Evolutionary conservation across 1,140 invertebrate genomes (phyloP).

Genomic region (Dreissena rostriformis): DNA sequence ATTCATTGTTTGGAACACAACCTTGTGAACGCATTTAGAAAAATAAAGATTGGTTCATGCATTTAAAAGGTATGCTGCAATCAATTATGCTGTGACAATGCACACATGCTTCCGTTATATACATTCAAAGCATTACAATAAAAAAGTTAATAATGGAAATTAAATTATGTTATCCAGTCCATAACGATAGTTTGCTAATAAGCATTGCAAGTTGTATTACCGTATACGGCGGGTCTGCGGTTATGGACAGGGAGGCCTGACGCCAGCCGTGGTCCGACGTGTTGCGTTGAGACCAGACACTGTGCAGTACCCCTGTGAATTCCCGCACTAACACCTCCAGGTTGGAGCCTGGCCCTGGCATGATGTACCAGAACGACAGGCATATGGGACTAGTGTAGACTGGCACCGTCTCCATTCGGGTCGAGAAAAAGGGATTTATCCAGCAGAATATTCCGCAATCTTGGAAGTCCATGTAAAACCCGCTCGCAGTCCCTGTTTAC

Average conservation of each 20-base stretch:
- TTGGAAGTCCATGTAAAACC: constrained; percentile 20
- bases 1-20: constrained; percentile 27
- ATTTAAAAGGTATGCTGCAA: neutral
- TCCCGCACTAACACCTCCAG: constrained; percentile 12
- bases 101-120: neutral
- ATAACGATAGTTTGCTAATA: too few species aligned
- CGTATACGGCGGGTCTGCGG: constrained; percentile 17
- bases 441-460: neutral
- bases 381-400: constrained; percentile 13
- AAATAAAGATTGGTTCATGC: neutral
- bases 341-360: constrained; percentile 9
- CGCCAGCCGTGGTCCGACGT: constrained; percentile 8
- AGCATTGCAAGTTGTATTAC: neutral
- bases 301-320: neutral
- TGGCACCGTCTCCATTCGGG: neutral
- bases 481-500: constrained; percentile 1
- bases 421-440: neutral
- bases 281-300: constrained; percentile 13
- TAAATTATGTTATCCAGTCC: neutral
- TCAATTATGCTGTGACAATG: neutral
- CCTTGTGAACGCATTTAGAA: neutral
- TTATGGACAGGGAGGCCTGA: neutral
- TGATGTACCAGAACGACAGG: constrained; percentile 31
- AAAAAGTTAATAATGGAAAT: neutral
- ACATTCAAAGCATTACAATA: neutral